Conservation (phyloP, 2,113 vertebrate species). For the Cheirogaleus medius region DNA sequence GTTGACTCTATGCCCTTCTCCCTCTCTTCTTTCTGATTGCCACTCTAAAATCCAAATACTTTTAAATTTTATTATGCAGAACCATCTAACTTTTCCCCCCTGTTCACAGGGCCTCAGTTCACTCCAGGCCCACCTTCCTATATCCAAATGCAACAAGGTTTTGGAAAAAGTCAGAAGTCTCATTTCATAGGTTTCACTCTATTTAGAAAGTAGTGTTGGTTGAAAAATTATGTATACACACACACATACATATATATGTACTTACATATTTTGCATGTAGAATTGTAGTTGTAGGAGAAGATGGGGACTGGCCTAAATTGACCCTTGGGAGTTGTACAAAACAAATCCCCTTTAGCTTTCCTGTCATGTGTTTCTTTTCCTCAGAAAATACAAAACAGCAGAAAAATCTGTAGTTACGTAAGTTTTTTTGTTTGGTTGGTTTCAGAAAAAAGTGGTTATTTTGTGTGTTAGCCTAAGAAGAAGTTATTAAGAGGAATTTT, state of each 20-base stretch:
- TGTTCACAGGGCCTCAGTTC: not conserved
- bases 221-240: not conserved
- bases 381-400: not conserved
- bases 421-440: not conserved
- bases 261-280: not conserved
- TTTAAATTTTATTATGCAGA: not conserved
- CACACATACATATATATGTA: not conserved
- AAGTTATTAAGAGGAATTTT: not conserved
- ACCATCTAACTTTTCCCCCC: not conserved
- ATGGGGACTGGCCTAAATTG: not conserved
- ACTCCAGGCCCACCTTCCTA: not conserved
- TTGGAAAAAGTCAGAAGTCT: not conserved
- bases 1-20: not conserved
- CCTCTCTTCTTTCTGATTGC: not conserved
- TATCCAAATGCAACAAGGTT: not conserved
- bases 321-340: not conserved
- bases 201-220: not conserved
- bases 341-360: slow-evolving; percentile 16
- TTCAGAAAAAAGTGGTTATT: not conserved
- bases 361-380: not conserved
- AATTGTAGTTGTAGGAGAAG: not conserved
- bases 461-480: not conserved
- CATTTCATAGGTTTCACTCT: not conserved
- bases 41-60: not conserved
- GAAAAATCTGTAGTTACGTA: not conserved